Evolutionary conservation across 1,140 invertebrate genomes (phyloP).

Genomic region (Drosophila melanica): DNA sequence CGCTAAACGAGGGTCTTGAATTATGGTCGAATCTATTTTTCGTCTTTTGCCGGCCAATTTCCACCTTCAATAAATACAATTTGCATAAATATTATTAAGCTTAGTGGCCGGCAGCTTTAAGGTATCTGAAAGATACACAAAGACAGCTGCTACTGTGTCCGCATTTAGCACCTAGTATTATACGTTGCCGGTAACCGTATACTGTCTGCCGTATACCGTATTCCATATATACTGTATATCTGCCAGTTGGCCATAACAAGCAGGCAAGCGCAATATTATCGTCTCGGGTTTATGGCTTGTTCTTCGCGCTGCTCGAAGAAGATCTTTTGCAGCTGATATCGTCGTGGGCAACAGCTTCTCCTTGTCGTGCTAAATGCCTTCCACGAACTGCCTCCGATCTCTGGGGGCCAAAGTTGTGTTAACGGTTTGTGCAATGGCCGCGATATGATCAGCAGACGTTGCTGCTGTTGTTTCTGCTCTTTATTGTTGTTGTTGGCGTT

Average conservation of each 20-base stretch:
- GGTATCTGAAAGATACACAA: constrained; percentile 72
- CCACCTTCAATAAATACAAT: constrained; percentile 55
- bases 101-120: constrained; percentile 51
- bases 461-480: not conserved
- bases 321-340: constrained; percentile 58
- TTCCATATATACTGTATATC: constrained; percentile 7
- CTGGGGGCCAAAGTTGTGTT: constrained; percentile 49
- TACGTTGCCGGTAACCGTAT: constrained; percentile 22
- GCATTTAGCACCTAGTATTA: constrained; percentile 70
- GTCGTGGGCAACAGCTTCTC: constrained; percentile 32
- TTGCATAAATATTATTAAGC: constrained; percentile 64
- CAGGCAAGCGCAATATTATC: constrained; percentile 54
- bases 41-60: constrained; percentile 43
- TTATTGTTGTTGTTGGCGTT: not conserved
- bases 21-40: not conserved
- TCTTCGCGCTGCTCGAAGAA: constrained; percentile 54
- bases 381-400: constrained; percentile 65
- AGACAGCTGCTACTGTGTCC: constrained; percentile 59
- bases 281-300: constrained; percentile 72
- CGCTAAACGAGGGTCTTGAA: constrained; percentile 22
- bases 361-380: constrained; percentile 68
- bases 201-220: not conserved
- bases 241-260: constrained; percentile 61
- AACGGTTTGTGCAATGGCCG: constrained; percentile 60
- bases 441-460: constrained; percentile 57